Evolutionary conservation across 2,113 vertebrate species (phyloP).

Genomic region (Nerophis lumbriciformis): DNA sequence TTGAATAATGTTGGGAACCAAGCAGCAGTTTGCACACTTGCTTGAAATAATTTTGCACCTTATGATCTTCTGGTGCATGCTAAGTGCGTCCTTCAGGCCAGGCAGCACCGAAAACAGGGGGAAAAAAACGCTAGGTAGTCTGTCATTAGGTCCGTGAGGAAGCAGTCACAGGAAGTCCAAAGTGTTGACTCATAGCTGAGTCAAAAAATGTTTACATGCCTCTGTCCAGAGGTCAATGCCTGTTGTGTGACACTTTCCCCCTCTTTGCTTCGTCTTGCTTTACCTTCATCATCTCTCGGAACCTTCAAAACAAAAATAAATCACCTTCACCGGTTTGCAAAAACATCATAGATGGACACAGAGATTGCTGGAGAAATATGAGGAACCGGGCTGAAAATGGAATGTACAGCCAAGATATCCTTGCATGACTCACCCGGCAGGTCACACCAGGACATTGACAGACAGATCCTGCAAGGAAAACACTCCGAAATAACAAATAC

Average conservation of each 20-base stretch:
- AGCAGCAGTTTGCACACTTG: neutral
- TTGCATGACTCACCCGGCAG: conserved; percentile 14
- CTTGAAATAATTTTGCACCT: neutral
- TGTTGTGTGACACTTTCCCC: neutral
- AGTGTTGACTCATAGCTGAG: conserved; percentile 8
- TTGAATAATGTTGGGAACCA: neutral
- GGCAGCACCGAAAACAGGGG: conserved; percentile 9
- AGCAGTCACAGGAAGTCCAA: conserved; percentile 36
- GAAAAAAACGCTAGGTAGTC: conserved; percentile 13
- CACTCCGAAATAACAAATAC: neutral
- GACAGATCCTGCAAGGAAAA: neutral
- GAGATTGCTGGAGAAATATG: conserved; percentile 15
- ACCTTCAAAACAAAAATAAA: neutral
- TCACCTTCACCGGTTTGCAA: neutral
- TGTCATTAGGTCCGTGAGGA: conserved; percentile 28
- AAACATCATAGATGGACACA: neutral
- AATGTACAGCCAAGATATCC: conserved; percentile 27
- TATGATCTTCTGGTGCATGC: neutral
- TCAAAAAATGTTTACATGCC: conserved; percentile 14
- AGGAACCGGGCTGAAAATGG: conserved; percentile 23
- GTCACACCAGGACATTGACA: conserved; percentile 27
- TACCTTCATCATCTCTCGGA: neutral
- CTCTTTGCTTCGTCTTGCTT: neutral
- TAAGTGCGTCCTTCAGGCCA: conserved; percentile 1
- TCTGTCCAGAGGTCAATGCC: neutral